Evolutionary conservation across 92 coral and sea anemone species (phyloP).

Genomic region (Parazoanthus swiftii): DNA sequence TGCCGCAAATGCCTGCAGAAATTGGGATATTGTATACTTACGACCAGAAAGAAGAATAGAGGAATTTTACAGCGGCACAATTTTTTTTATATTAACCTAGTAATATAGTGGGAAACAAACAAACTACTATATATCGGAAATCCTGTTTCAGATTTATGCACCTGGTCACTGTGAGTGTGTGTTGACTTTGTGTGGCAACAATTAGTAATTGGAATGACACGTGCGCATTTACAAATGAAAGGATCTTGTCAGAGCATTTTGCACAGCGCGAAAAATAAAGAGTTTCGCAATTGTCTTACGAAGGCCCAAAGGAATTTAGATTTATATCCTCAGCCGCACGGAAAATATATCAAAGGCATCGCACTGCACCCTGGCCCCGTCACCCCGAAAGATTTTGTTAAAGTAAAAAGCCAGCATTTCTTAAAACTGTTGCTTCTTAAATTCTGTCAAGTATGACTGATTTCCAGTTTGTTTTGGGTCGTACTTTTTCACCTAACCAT

Average conservation of each 20-base stretch:
- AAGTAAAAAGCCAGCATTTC: neutral
- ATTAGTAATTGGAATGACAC: slow-evolving; percentile 49
- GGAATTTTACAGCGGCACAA: neutral
- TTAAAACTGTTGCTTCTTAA: neutral
- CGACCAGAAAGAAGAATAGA: neutral
- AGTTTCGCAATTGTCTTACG: neutral
- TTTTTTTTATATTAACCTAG: neutral
- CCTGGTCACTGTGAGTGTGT: slow-evolving; percentile 23
- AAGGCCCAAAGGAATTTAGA: slow-evolving; percentile 14
- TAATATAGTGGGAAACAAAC: neutral
- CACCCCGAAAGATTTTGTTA: neutral
- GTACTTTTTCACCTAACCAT: neutral
- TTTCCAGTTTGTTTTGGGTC: slow-evolving; percentile 4
- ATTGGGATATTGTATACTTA: neutral
- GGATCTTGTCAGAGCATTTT: slow-evolving; percentile 26
- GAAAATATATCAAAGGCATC: neutral
- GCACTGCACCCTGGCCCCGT: no score
- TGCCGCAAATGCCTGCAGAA: neutral
- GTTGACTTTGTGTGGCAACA: slow-evolving; percentile 25
- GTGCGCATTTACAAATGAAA: slow-evolving; percentile 72
- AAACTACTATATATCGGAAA: slow-evolving; percentile 14
- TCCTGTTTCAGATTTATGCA: slow-evolving; percentile 3
- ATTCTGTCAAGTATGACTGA: neutral
- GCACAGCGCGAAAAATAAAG: neutral
- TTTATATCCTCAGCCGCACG: neutral